phyloP scores from a whole-genome alignment of 2,113 vertebrate species.

The Phalacrocorax brasilianus region DNA sequence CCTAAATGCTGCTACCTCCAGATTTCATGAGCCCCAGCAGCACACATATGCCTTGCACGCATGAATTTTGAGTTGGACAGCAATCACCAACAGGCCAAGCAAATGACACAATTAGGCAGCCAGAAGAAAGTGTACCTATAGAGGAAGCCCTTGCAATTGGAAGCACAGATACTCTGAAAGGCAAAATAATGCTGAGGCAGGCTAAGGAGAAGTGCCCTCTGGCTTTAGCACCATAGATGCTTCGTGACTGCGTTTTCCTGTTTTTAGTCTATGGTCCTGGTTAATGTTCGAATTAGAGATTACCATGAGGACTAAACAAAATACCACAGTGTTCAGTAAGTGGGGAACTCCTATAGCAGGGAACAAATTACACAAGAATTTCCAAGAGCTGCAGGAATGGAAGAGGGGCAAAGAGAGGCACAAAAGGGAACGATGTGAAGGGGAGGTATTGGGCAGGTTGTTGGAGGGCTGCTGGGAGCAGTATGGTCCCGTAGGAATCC shows the following conservation, averaged over 20 bases:
- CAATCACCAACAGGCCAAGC: not conserved
- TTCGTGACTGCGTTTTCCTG: rapidly evolving
- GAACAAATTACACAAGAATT: not conserved
- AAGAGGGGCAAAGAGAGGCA: not conserved
- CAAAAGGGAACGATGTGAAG: not conserved
- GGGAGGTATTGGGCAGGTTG: not conserved
- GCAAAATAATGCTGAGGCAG: not conserved
- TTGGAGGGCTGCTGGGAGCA: not conserved
- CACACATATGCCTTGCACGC: not conserved
- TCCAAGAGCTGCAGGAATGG: not conserved
- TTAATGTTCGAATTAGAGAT: not conserved
- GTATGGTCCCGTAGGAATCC: not conserved
- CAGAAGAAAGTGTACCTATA: not conserved
- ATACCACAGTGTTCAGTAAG: not conserved
- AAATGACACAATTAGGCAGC: not conserved
- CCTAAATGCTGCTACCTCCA: not conserved
- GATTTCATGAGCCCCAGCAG: not conserved
- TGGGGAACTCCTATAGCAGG: not conserved
- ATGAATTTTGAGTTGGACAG: not conserved
- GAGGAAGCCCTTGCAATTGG: not conserved
- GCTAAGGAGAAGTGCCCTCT: not conserved
- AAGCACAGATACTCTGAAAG: not conserved
- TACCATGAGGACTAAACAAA: not conserved
- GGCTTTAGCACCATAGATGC: not conserved
- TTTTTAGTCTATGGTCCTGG: not conserved